Evolutionary conservation across 2,888 invertebrate genomes (phyloP), one percentile per base, ranked within the genome.

Genomic region (Acholoe squamosa): DNA sequence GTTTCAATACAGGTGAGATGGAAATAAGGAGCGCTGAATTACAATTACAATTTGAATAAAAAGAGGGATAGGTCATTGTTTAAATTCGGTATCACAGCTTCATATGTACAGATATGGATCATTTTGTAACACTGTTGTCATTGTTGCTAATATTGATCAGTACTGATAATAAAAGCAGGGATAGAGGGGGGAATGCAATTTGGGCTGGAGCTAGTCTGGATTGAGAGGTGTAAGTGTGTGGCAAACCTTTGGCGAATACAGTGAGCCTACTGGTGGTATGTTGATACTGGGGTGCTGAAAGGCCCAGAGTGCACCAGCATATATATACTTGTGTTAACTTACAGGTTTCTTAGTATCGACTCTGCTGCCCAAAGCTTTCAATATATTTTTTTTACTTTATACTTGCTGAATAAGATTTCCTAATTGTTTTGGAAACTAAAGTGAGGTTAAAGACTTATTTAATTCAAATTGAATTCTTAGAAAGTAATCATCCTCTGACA

Each of bases 221-320:
- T 43, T 43, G 43, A 43, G 43, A 7, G 43, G 43, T 43, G 43
- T 43, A 43, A 43, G 43, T 43, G 43, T 7, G 43, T 43, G 43
- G 43, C 43, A 43, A 10, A 43, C 43, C 10, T 43, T 7, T 3
- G 43, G 43, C 3, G 22, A 61, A 61, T 61, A 61, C n/a, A n/a
- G 61, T 3, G 61, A 3, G 28, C 19, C 71, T 25, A 71, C 71
- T 71, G 0, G 31, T 1, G 28, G 71, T 25, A 28, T 71, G 71
- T 71, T 71, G 71, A 71, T 71, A 71, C 71, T 25, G 71, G 28
- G 31, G 71, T 25, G 71, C 28, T 71, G 71, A 28, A 71, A 28
- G 71, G 71, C 31, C 28, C 25, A 14, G 31, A 71, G 71, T 71
- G 31, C 28, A 25, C 71, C 25, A 71, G 71, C 28, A 71, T 71